Evolutionary conservation across 2,797 vertebrate genomes (phyloP).

Genomic region (Lemur catta): DNA sequence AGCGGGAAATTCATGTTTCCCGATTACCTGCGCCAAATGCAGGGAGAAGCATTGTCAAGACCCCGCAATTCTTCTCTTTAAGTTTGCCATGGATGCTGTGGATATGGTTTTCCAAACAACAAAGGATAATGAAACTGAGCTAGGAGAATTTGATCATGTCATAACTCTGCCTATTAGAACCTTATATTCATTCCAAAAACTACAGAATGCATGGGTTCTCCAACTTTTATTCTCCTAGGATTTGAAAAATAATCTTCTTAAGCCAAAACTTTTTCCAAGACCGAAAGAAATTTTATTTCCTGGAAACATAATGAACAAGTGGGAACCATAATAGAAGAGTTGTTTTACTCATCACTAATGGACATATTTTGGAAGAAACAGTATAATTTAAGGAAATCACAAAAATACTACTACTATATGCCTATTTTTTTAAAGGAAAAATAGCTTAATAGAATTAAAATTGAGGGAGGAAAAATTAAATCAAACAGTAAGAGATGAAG

Average conservation of each 20-base stretch:
- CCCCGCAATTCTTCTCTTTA: slow-evolving; percentile 49
- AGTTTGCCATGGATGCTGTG: slow-evolving; percentile 42
- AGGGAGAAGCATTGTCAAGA: slow-evolving; percentile 53
- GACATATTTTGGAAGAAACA: slow-evolving; percentile 32
- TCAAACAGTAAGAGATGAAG: slow-evolving; percentile 3
- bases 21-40: slow-evolving; percentile 62
- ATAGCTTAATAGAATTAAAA: background rate
- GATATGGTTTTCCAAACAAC: slow-evolving; percentile 36
- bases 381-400: background rate
- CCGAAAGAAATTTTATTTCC: slow-evolving; percentile 49
- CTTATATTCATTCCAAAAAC: slow-evolving; percentile 33
- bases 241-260: slow-evolving; percentile 39
- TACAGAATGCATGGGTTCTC: slow-evolving; percentile 43
- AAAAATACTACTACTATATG: background rate
- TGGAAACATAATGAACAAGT: slow-evolving; percentile 30
- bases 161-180: slow-evolving; percentile 23
- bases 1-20: slow-evolving; percentile 47
- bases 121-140: slow-evolving; percentile 57
- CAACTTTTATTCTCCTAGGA: slow-evolving; percentile 50
- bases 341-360: slow-evolving; percentile 14
- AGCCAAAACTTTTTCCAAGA: slow-evolving; percentile 26
- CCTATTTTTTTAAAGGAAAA: background rate
- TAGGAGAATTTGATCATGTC: slow-evolving; percentile 59
- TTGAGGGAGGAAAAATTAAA: background rate
- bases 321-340: background rate